phyloP scores from a whole-genome alignment of 2,888 invertebrate genomes.

The Parnassius smintheus region DNA sequence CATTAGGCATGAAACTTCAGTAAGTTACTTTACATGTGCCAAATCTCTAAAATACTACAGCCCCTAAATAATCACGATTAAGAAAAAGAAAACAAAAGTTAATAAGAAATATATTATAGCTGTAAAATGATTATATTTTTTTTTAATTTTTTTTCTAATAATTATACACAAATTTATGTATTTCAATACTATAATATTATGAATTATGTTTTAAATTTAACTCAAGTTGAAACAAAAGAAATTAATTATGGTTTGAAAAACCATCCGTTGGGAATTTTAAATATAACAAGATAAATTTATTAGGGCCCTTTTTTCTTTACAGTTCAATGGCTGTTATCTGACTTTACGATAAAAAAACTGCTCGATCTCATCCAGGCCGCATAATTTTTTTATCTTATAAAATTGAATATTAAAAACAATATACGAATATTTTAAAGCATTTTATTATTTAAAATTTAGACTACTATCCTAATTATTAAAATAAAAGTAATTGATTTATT shows the following conservation, averaged over 20 bases:
- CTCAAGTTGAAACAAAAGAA: neutral
- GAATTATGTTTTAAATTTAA: neutral
- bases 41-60: too few relatives aligned
- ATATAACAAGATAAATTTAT: constrained; percentile 7
- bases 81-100: too few relatives aligned
- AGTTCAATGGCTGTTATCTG: constrained; percentile 11
- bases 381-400: neutral
- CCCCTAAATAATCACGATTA: too few relatives aligned
- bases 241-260: neutral
- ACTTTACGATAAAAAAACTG: constrained; percentile 6
- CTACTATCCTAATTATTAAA: too few relatives aligned
- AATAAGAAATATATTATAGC: too few relatives aligned
- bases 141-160: neutral
- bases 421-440: too few relatives aligned
- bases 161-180: neutral
- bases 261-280: constrained; percentile 1
- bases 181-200: neutral
- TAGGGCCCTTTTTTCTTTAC: constrained; percentile 15
- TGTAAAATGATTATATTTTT: too few relatives aligned
- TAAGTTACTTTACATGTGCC: too few relatives aligned
- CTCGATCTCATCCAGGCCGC: constrained; percentile 2
- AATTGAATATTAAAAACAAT: too few relatives aligned
- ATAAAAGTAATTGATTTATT: too few relatives aligned
- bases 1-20: too few relatives aligned
- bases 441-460: too few relatives aligned